phyloP scores from a whole-genome alignment of 2,113 vertebrate species.

The Climacteris rufus region DNA sequence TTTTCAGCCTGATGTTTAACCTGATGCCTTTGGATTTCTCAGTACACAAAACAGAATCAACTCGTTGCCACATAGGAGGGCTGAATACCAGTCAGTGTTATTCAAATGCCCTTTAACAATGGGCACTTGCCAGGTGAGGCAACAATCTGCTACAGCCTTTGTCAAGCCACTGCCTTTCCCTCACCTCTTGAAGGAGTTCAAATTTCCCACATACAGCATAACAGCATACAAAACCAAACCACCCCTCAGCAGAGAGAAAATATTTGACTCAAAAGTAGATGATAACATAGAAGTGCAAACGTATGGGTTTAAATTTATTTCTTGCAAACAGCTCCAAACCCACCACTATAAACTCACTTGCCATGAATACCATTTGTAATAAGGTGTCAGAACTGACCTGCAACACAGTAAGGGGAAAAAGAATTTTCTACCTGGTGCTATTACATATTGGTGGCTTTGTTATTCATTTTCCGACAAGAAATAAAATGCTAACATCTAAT shows the following conservation, averaged over 20 bases:
- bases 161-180: neutral
- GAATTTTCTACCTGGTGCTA: neutral
- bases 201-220: neutral
- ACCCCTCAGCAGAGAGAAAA: neutral
- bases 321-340: neutral
- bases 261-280: neutral
- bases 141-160: neutral
- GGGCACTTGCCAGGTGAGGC: neutral
- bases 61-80: fast-evolving
- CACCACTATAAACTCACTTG: neutral
- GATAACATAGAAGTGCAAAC: neutral
- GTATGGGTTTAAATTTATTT: neutral
- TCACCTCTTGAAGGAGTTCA: neutral
- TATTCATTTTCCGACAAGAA: neutral
- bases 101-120: neutral
- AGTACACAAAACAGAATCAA: neutral
- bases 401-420: neutral
- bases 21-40: neutral
- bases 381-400: neutral
- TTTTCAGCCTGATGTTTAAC: neutral
- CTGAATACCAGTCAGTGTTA: neutral
- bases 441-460: neutral
- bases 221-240: neutral
- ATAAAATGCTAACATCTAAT: neutral
- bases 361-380: neutral